Evolutionary conservation across 2,888 invertebrate genomes (phyloP).

Genomic region (Torymus auratus): DNA sequence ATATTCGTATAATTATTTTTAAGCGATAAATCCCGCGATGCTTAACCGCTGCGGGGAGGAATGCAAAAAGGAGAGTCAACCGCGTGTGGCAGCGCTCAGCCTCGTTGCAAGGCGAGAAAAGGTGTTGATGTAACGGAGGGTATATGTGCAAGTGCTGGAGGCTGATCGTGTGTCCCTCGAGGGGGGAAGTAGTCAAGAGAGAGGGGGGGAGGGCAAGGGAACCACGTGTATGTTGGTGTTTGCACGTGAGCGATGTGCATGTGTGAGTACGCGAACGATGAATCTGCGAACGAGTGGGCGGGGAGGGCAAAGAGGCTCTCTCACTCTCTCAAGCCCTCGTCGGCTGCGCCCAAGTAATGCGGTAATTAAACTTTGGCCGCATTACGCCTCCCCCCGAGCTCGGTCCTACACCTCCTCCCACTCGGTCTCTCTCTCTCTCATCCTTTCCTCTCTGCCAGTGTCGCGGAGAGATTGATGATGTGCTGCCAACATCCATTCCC

Average conservation of each 20-base stretch:
- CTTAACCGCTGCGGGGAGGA: too few relatives aligned
- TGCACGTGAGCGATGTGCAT: background rate
- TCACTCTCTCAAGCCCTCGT: constrained; percentile 39
- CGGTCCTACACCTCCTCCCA: constrained; percentile 24
- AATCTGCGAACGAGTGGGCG: constrained; percentile 64
- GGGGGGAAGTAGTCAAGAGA: background rate
- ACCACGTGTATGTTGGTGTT: background rate
- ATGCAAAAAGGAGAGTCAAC: background rate
- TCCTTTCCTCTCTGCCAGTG: constrained; percentile 35
- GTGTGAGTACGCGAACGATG: constrained; percentile 60
- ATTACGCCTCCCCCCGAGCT: constrained; percentile 64
- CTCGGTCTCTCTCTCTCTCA: constrained; percentile 21
- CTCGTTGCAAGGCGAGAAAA: constrained; percentile 5
- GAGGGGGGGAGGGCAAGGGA: background rate
- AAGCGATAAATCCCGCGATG: too few relatives aligned
- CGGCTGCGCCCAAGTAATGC: constrained; percentile 68
- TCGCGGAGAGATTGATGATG: constrained; percentile 53
- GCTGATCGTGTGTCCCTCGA: background rate
- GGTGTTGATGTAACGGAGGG: constrained; percentile 18
- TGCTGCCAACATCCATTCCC: constrained; percentile 49
- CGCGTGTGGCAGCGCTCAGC: background rate
- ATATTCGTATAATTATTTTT: too few relatives aligned
- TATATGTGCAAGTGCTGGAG: background rate
- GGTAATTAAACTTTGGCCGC: constrained; percentile 75
- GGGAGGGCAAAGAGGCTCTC: constrained; percentile 57